These are phyloP conservation scores for Chaenodraco wilsoni DNA, from an alignment of 2,797 vertebrate genomes.

Conservation along the genomic window DNA sequence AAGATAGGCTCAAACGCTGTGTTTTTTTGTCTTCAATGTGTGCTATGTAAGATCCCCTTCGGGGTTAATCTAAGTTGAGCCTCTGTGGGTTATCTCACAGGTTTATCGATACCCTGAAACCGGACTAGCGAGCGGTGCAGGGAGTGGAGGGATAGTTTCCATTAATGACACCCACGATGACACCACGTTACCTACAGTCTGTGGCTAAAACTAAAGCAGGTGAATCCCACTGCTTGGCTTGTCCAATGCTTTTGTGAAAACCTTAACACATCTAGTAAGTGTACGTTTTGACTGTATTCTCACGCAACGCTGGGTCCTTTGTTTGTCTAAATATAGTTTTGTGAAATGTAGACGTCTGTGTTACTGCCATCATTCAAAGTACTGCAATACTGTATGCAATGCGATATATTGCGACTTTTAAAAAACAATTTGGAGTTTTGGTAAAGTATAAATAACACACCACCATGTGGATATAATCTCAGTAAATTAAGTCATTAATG, in stretches of 20 bases:
- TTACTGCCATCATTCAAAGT: too few relatives aligned
- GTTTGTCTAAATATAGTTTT: too few relatives aligned
- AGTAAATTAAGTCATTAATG: too few relatives aligned
- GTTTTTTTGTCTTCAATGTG: neutral
- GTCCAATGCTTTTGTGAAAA: neutral
- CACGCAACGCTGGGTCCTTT: accelerated
- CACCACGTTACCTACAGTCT: neutral
- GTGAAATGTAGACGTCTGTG: too few relatives aligned
- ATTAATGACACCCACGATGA: conserved; percentile 6
- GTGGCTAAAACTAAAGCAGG: conserved; percentile 18
- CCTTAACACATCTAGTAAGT: neutral
- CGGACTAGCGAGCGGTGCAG: conserved; percentile 52
- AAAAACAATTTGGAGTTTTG: too few relatives aligned
- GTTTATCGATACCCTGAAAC: conserved; percentile 48
- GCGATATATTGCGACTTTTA: too few relatives aligned
- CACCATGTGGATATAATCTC: too few relatives aligned
- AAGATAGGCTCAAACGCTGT: accelerated
- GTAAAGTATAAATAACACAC: too few relatives aligned
- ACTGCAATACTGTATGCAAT: too few relatives aligned
- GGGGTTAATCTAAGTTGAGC: accelerated
- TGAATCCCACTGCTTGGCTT: conserved; percentile 5
- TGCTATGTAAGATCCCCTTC: accelerated
- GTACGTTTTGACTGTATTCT: neutral
- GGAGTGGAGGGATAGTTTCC: conserved; percentile 55
- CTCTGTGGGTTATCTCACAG: neutral